Evolutionary conservation across 2,113 vertebrate species (phyloP), one percentile per base, ranked within the genome.

Genomic region (Pterophyllum scalare): DNA sequence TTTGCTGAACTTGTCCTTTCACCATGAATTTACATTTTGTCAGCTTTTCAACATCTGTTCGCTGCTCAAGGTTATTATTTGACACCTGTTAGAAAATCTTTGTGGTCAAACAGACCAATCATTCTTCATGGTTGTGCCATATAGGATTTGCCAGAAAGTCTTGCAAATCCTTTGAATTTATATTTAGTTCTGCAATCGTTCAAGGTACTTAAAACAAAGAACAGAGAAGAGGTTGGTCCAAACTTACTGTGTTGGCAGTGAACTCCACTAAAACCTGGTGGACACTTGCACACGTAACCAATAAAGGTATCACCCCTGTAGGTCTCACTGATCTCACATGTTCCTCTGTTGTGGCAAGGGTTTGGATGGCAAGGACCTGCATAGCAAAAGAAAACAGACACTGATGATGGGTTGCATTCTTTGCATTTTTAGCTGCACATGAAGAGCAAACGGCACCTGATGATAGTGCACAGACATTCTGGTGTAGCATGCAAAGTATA

Each of bases 191-290:
- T 1, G 6, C 20, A 7, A 52, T 72, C 24, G 0, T 52, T n/a
- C 11, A 4, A 52, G 46, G 31, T 26, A 52, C 43, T 52, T 52
- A 31, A 52, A 52, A 72, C 31, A 72, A 52, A 46, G 6, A 3
- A 72, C 46, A 54, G 11, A 3, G 11, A 72, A 72, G 26, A 76
- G 10, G 24, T 19, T 4, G 33, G 35, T 67, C 54, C 2, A 60
- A 60, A 97, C 98, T 98, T 97, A 99, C 98, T 99, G 95, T 99
- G 98, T 86, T 99, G 98, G 93, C 98, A 99, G 95, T 99, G 98
- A 90, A 98, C 95, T 86, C 98, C 98, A 87, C 96, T 98, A 93
- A 98, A 99, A 88, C 98, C 98, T 28, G 88, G 90, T 17, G 96
- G 96, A 94, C 98, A 99, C 95, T 97, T 98, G 94, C 98, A 99